These are phyloP conservation scores for Diarsia mendica DNA, from an alignment of 2,888 invertebrate genomes.

Conservation along the genomic window DNA sequence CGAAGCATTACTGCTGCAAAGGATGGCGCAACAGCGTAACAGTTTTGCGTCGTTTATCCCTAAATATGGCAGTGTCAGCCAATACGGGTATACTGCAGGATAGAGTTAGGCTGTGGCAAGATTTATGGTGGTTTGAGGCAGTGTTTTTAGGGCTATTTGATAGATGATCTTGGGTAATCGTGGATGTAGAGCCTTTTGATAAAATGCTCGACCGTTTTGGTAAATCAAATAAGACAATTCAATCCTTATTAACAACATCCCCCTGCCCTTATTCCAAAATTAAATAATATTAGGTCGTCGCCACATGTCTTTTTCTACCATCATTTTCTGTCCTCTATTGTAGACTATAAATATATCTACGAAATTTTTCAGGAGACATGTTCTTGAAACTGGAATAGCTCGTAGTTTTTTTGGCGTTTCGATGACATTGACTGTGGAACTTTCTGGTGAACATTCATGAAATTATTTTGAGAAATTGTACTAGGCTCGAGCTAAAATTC, in stretches of 20 bases:
- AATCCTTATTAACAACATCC: background rate
- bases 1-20: slow-evolving; percentile 18
- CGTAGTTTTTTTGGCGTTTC: background rate
- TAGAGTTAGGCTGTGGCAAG: slow-evolving; percentile 20
- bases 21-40: slow-evolving; percentile 33
- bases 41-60: slow-evolving; percentile 61
- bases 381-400: no score
- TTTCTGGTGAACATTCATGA: background rate
- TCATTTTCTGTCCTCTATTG: background rate
- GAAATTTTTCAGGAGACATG: no score
- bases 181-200: background rate
- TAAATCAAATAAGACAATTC: background rate
- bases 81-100: slow-evolving; percentile 44
- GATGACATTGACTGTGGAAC: background rate
- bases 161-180: slow-evolving; percentile 4
- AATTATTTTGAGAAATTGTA: no score
- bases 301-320: background rate
- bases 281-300: background rate
- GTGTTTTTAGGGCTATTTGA: slow-evolving; percentile 3
- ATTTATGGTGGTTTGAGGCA: slow-evolving; percentile 38
- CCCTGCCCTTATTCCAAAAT: background rate
- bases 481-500: no score
- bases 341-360: no score
- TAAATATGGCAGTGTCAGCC: slow-evolving; percentile 58
- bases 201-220: background rate